Evolutionary conservation across 2,113 vertebrate species (phyloP), one percentile per base, ranked within the genome.

Genomic region (Syrmaticus mikado): DNA sequence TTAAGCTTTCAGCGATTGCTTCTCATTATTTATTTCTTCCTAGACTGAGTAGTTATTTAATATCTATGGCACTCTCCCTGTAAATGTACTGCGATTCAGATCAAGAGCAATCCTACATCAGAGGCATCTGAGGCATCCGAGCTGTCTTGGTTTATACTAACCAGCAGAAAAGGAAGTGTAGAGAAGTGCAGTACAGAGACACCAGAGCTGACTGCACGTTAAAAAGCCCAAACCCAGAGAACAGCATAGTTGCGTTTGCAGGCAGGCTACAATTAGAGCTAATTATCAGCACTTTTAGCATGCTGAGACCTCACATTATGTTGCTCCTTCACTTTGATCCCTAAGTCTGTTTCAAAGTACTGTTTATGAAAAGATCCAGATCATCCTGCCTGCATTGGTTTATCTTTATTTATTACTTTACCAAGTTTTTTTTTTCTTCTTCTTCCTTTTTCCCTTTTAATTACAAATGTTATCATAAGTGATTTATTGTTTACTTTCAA

Each of bases 401-500:
- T 67, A 45, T 41, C 38, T 50, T 85, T 77, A 77, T 57, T 81
- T 60, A 74, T 19, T 61, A 14, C 66, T 93, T 85, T 68, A 57
- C 10, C 32, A 74, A 48, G 7, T 16, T 38, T 61, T 34, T 15
- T 25, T 52, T 13, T 38, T 38, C 10, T 38, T 38, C 38, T 60
- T 34, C 12, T 45, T 38, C 18, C 17, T 19, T 21, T n/a, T 17
- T 3, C 4, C 1, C 2, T 41, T 83, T 93, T 87, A 90, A 94
- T 93, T 78, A 72, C 40, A 88, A 87, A 78, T 64, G 34, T 88
- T 93, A 90, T 90, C 32, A 38, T 70, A 91, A 94, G 52, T 86
- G 52, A 81, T 92, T 93, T 81, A 90, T 86, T 93, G 77, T 95
- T 94, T 92, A 83, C 65, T 94, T 93, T 94, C 85, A 95, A 90